Evolutionary conservation across 2,113 vertebrate species (phyloP), one percentile per base, ranked within the genome.

Genomic region (Vulpes ferrilata): DNA sequence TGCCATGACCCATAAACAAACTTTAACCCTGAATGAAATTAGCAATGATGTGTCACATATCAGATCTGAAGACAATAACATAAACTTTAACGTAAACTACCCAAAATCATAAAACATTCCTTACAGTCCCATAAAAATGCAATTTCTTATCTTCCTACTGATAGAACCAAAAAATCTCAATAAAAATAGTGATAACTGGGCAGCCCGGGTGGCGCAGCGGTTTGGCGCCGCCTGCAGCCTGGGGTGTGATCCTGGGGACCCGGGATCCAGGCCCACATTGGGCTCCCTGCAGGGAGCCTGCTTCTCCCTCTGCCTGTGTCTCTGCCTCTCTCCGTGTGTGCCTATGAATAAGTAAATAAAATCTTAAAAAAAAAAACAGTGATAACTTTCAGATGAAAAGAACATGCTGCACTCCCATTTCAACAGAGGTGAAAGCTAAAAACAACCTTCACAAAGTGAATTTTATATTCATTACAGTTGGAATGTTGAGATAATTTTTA

Each of bases 381-480:
- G 53, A 69, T 32, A 69, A 80, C 32, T 62, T 87, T 43, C 65
- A 32, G 32, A 60, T 71, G 92, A 43, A 83, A 95, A 96, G 55
- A 86, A 43, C 22, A 48, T 17, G 25, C 51, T 78, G 51, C 6
- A 94, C 59, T 76, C 35, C 64, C 80, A 60, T 90, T 92, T 84
- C 69, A 88, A 78, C 27, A 67, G 13, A 74, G 9, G 59, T 93
- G 69, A 96, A 38, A 88, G 57, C 25, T 94, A 64, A 85, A 89
- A 95, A 38, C 88, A 80, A 69, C 20, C 67, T 88, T 90, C 17
- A 73, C 83, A n/a, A 96, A 87, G 64, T 60, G 23, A 81, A 87
- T 43, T 74, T 79, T 22, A 92, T 38, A 90, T 81, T 53, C 93
- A 62, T 65, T 64, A 51, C 16, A 10, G 16, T 84, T 55, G 53